Conservation (phyloP, 1,140 invertebrate species). For the Heterodera carotae region DNA sequence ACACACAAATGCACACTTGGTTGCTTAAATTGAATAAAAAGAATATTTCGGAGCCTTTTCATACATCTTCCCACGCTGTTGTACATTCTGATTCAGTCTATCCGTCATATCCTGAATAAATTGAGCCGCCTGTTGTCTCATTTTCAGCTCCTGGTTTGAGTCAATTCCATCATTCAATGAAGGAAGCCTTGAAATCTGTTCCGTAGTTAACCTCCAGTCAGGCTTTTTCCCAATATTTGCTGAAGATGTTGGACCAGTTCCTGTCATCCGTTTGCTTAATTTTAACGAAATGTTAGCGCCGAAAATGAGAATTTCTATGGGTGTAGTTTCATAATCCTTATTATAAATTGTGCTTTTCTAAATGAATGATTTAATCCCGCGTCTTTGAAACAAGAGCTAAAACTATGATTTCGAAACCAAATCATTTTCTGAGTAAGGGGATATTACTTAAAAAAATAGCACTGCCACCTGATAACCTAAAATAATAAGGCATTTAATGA, state of each 20-base stretch:
- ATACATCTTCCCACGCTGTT: constrained; percentile 29
- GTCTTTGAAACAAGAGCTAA: no score
- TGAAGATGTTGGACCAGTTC: constrained; percentile 18
- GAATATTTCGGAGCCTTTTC: not conserved
- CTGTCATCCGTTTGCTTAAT: constrained; percentile 11
- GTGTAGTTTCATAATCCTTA: no score
- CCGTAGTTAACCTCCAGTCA: constrained; percentile 23
- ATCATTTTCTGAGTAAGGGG: no score
- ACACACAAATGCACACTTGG: constrained; percentile 35
- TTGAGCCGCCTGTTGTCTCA: constrained; percentile 16
- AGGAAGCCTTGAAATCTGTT: constrained; percentile 23
- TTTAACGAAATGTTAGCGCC: no score
- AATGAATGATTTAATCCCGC: no score
- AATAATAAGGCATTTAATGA: no score
- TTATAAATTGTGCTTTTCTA: no score
- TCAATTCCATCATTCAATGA: constrained; percentile 23
- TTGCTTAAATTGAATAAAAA: constrained; percentile 19
- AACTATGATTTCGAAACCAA: no score
- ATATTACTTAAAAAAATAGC: no score
- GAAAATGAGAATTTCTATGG: no score
- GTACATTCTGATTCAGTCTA: constrained; percentile 23
- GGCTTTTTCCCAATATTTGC: constrained; percentile 26
- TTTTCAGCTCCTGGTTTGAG: constrained; percentile 12
- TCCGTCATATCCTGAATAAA: constrained; percentile 32
- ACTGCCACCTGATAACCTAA: no score